Percentiles rank a stretch among this genome's conserved stretches.
Conservation (phyloP, 2,888 invertebrate genomes). For the Harpalus rubripes region DNA sequence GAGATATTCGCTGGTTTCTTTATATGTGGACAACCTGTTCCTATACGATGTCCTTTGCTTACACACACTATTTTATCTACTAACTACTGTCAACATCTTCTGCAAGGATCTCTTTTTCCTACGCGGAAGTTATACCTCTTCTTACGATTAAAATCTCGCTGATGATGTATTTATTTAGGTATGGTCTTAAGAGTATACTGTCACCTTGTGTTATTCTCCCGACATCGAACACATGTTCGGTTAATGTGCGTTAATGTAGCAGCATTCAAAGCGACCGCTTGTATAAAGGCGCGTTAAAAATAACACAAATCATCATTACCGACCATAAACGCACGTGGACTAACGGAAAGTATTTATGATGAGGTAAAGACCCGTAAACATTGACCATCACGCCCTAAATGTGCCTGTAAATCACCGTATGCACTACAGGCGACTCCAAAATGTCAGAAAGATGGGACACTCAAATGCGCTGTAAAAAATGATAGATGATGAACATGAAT, state of each 20-base stretch:
- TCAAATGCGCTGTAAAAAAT: background rate
- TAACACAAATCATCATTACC: slow-evolving; percentile 52
- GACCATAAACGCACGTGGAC: slow-evolving; percentile 24
- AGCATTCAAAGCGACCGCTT: slow-evolving; percentile 16
- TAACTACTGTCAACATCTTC: too few species aligned
- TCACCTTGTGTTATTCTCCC: too few species aligned
- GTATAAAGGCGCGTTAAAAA: slow-evolving; percentile 40
- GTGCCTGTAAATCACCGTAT: slow-evolving; percentile 19
- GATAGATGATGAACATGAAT: too few species aligned
- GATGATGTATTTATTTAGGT: too few species aligned
- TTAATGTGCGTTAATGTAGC: slow-evolving; percentile 5
- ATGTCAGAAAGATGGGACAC: background rate
- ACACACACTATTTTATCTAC: too few species aligned
- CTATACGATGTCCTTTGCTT: too few species aligned
- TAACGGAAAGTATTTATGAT: slow-evolving; percentile 40
- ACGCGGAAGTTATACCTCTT: too few species aligned
- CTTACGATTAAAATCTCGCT: too few species aligned
- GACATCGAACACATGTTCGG: background rate
- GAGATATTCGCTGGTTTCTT: too few species aligned
- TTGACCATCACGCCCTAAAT: slow-evolving; percentile 28
- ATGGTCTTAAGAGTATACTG: too few species aligned
- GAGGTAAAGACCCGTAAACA: slow-evolving; percentile 47
- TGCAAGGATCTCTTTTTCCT: too few species aligned
- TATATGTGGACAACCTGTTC: too few species aligned
- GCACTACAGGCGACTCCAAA: slow-evolving; percentile 1